A percentile compares a stretch with the other conserved stretches of the same genome.
Evolutionary conservation across 2,888 invertebrate species (phyloP).

Genomic region (Eristalis intricaria): DNA sequence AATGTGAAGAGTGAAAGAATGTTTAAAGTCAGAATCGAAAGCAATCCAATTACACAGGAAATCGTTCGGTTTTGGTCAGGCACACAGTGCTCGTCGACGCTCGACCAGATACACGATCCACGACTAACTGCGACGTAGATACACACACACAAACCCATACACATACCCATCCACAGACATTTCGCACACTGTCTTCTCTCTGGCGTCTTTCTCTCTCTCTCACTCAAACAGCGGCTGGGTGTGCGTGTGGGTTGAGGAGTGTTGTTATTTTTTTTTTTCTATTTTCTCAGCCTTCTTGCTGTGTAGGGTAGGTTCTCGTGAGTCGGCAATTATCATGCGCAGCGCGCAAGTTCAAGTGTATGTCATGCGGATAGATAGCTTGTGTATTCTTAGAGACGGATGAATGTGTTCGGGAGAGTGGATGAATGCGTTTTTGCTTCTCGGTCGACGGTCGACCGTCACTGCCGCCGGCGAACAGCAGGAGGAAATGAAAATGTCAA

Average conservation of each 20-base stretch:
- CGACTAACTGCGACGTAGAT: slow-evolving; percentile 15
- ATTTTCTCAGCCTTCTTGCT: slow-evolving; percentile 13
- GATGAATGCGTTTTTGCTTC: slow-evolving; percentile 45
- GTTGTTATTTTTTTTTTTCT: not conserved
- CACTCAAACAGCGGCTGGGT: not conserved
- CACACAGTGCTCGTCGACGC: not conserved
- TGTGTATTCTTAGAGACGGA: slow-evolving; percentile 1
- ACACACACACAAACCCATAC: not conserved
- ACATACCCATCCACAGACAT: no score
- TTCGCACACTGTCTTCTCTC: not conserved
- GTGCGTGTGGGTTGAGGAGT: not conserved
- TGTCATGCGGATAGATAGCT: slow-evolving; percentile 10
- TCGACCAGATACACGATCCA: slow-evolving; percentile 21
- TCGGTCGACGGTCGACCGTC: not conserved
- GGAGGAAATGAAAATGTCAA: slow-evolving; percentile 46
- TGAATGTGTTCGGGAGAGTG: not conserved
- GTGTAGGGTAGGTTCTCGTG: slow-evolving; percentile 61
- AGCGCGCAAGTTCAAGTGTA: slow-evolving; percentile 69
- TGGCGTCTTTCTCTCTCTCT: not conserved
- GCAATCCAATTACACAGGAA: slow-evolving; percentile 40
- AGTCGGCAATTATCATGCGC: slow-evolving; percentile 55
- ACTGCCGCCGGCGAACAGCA: slow-evolving; percentile 44
- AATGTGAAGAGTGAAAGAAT: slow-evolving; percentile 40
- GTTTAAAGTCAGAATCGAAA: slow-evolving; percentile 39
- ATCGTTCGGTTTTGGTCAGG: slow-evolving; percentile 8